Percentiles rank a stretch among this genome's conserved stretches.
Evolutionary conservation across 2,888 invertebrate species (phyloP).

Genomic region (Apocheima hispidaria): DNA sequence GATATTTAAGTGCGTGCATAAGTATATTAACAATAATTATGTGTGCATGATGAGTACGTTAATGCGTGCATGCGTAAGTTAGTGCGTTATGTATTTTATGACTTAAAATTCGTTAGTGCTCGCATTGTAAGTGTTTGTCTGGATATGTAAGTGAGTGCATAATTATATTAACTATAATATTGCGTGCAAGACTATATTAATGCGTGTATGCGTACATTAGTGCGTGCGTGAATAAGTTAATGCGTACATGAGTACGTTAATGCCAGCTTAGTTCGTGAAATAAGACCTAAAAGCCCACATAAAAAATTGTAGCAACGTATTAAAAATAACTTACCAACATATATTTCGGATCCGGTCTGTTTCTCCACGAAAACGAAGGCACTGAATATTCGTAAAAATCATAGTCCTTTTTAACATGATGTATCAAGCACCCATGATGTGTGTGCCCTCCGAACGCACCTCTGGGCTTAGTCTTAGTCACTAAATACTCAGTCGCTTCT

Average conservation of each 20-base stretch:
- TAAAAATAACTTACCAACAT: conserved; percentile 88
- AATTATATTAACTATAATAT: too few relatives aligned
- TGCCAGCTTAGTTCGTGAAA: too few relatives aligned
- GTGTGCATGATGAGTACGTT: neutral
- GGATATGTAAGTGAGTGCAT: too few relatives aligned
- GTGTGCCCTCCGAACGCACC: conserved; percentile 95
- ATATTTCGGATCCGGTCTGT: conserved; percentile 96
- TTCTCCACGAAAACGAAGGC: conserved; percentile 98
- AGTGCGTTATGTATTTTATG: too few relatives aligned
- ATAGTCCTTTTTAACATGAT: conserved; percentile 71
- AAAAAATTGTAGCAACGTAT: neutral
- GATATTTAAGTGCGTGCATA: neutral
- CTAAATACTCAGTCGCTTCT: conserved; percentile 90
- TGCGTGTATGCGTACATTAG: neutral
- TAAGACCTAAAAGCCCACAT: neutral
- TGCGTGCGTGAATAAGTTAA: neutral
- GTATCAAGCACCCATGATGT: conserved; percentile 94
- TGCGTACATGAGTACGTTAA: neutral
- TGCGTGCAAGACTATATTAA: neutral
- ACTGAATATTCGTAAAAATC: conserved; percentile 92
- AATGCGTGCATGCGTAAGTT: neutral
- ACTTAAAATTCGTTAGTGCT: too few relatives aligned
- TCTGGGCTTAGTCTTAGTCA: conserved; percentile 89
- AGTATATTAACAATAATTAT: too few relatives aligned
- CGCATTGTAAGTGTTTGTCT: too few relatives aligned